These are phyloP conservation scores for Labrus mixtus DNA, from an alignment of 2,113 vertebrate species.

Conservation along the genomic window DNA sequence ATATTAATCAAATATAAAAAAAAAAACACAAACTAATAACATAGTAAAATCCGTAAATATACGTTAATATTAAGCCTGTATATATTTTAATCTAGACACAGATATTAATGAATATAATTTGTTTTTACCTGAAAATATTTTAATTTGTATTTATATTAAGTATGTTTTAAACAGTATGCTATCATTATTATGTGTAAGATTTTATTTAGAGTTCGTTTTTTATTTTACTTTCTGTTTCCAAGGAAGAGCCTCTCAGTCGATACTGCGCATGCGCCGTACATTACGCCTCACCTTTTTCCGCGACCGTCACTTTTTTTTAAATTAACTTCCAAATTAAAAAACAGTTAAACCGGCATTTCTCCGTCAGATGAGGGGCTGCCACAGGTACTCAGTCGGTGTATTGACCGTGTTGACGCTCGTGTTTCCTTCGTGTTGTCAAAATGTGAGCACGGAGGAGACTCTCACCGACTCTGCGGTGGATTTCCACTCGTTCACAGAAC, in stretches of 20 bases:
- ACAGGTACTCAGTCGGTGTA: background rate
- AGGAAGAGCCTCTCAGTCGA: background rate
- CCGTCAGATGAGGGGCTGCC: constrained; percentile 27
- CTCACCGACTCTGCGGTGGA: background rate
- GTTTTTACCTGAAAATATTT: no score
- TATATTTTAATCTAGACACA: no score
- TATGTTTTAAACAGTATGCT: no score
- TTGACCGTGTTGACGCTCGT: background rate
- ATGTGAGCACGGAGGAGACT: background rate
- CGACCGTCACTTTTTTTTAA: background rate
- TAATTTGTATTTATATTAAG: no score
- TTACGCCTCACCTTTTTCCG: constrained; percentile 8
- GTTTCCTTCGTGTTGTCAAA: background rate
- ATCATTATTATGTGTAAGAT: no score
- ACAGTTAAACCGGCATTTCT: background rate
- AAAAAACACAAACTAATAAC: no score
- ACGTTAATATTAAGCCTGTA: no score
- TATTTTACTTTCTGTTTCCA: constrained; percentile 32
- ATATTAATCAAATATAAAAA: no score
- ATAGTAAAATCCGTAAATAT: no score
- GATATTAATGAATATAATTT: no score
- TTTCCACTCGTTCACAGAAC: constrained; percentile 46
- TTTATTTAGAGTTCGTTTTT: no score
- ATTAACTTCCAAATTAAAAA: constrained; percentile 2
- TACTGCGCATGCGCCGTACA: constrained; percentile 38